phyloP scores from a whole-genome alignment of 1,140 invertebrate genomes.

The Sesamia nonagrioides region DNA sequence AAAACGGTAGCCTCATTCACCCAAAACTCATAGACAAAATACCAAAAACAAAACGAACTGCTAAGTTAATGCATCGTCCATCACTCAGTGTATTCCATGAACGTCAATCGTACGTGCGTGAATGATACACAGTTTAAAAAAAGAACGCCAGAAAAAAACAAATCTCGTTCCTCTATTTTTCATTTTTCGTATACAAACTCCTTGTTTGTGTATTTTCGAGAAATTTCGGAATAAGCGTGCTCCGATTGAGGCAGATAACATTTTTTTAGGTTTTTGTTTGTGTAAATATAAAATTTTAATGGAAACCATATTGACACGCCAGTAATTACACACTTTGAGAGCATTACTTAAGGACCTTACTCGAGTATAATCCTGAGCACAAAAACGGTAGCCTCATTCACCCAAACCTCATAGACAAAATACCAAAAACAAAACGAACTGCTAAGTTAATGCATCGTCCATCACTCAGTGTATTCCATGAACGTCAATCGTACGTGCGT shows the following conservation, averaged over 20 bases:
- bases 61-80: slow-evolving; percentile 16
- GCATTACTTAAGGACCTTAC: too few relatives aligned
- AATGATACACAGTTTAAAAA: slow-evolving; percentile 39
- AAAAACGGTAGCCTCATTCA: neutral
- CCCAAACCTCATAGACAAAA: neutral
- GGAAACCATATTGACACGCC: too few relatives aligned
- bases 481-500: slow-evolving; percentile 35
- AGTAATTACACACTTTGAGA: too few relatives aligned
- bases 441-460: slow-evolving; percentile 10
- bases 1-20: too few relatives aligned
- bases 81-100: slow-evolving; percentile 23
- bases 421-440: neutral
- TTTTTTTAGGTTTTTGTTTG: too few relatives aligned
- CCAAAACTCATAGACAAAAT: slow-evolving; percentile 3
- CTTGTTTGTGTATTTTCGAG: slow-evolving; percentile 5
- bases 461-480: slow-evolving; percentile 23
- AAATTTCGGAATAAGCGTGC: slow-evolving; percentile 20
- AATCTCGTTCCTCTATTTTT: neutral
- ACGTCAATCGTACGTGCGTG: slow-evolving; percentile 35
- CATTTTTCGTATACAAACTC: slow-evolving; percentile 10
- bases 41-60: neutral
- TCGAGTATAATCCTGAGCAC: too few relatives aligned
- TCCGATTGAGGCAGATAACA: slow-evolving; percentile 35
- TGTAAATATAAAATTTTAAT: too few relatives aligned
- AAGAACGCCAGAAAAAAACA: too few relatives aligned